Evolutionary conservation across 2,797 vertebrate genomes (phyloP), one percentile per base, ranked within the genome.

Genomic region (Melanotaenia boesemani): DNA sequence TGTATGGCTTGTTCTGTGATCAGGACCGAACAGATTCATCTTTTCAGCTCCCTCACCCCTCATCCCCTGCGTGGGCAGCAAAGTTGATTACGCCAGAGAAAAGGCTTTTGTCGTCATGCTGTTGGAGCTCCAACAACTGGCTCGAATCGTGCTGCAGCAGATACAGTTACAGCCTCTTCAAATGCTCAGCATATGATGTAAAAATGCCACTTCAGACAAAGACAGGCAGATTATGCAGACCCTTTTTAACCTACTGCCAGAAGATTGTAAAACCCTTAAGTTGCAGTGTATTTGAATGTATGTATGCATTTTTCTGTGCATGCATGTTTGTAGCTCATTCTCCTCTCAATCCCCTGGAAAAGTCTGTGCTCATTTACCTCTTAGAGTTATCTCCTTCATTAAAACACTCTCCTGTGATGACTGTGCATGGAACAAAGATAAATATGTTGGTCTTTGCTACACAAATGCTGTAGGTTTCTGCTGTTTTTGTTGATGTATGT

Each of bases 1-100:
- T 91, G 84, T 76, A 76, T 86, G 86, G 87, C 72, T 92, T 81
- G 85, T 89, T 91, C 88, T 93, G 87, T 91, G 91, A 94, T 93
- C 86, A 87, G 88, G 84, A 86, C 87, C 78, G 74, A 88, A 87
- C 87, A 79, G 86, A 90, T 92, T 92, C 89, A 91, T 94, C 90
- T 90, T 74, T 80, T 90, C 89, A 80, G 86, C 80, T 84, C 22
- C 76, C 76, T 82, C 28, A 2, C 72, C 81, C 59, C 70, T 82
- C 81, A 58, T 78, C 50, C 75, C 71, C 82, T 81, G 90, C 81
- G 76, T 89, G 88, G 84, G 84, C 77, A 81, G 87, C 72, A 81
- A 82, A 88, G 84, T 90, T 90, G 92, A 93, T 92, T 89, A 86
- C 73, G 72, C 74, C 72, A 70, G 55, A 79, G 77, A 83, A 83